These are phyloP conservation scores for Vimba vimba DNA, from an alignment of 2,113 vertebrate species.

Conservation along the genomic window DNA sequence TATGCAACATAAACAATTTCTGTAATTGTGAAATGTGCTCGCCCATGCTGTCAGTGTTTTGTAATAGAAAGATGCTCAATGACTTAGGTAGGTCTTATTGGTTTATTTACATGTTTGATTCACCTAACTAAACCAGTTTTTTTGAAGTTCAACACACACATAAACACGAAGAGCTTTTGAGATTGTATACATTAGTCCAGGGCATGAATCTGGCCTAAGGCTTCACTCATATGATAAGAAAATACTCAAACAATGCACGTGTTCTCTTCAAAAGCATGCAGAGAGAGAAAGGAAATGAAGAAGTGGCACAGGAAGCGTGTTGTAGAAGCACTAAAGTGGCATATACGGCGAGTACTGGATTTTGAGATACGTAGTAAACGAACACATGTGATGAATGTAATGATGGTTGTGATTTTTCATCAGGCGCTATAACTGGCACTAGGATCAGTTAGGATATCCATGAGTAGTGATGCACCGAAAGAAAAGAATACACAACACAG, in stretches of 20 bases:
- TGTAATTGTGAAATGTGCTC: neutral
- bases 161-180: slow-evolving; percentile 9
- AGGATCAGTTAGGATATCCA: neutral
- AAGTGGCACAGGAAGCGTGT: slow-evolving; percentile 5
- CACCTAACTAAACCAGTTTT: slow-evolving; percentile 4
- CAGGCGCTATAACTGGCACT: neutral
- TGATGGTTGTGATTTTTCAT: neutral
- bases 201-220: slow-evolving; percentile 44
- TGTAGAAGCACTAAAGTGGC: neutral
- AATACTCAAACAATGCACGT: neutral
- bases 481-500: neutral
- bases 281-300: neutral
- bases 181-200: slow-evolving; percentile 40
- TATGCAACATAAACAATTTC: neutral
- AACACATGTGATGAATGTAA: slow-evolving; percentile 7
- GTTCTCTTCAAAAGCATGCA: slow-evolving; percentile 28
- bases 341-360: neutral
- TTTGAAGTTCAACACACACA: slow-evolving; percentile 6
- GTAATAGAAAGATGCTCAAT: neutral
- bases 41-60: neutral
- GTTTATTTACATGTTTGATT: slow-evolving; percentile 43
- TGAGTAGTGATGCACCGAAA: neutral
- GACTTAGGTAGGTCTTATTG: neutral
- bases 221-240: slow-evolving; percentile 24
- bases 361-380: neutral